Conservation (phyloP, 2,113 vertebrate genomes). For the Pseudopodoces humilis region DNA sequence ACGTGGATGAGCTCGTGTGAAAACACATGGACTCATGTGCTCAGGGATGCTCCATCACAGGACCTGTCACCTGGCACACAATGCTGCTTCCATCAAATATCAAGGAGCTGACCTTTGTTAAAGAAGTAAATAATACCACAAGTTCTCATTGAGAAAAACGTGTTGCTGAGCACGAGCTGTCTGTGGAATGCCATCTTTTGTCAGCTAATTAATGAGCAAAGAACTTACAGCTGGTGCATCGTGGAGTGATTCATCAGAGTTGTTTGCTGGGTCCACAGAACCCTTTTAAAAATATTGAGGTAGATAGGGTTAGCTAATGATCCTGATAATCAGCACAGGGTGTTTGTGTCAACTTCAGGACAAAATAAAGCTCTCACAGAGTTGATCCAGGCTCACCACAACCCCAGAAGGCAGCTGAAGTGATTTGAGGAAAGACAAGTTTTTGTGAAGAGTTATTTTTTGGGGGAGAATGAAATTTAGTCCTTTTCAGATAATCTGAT, state of each 20-base stretch:
- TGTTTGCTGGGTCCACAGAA: background rate
- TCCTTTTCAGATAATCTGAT: background rate
- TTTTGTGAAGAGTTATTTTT: background rate
- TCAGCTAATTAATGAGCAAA: background rate
- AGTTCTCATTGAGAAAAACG: background rate
- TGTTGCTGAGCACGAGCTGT: background rate
- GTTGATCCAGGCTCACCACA: background rate
- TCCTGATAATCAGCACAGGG: background rate
- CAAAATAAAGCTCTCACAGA: background rate
- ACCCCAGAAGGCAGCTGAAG: background rate
- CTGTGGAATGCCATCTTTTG: background rate
- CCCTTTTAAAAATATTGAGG: background rate
- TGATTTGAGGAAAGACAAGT: background rate
- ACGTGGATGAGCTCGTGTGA: background rate
- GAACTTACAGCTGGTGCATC: background rate
- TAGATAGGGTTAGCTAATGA: background rate
- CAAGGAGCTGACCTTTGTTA: background rate
- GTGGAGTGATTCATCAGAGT: background rate
- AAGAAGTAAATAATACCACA: background rate
- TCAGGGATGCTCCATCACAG: background rate
- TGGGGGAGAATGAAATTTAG: background rate
- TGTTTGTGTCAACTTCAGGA: background rate
- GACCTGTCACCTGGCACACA: fast-evolving
- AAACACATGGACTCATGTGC: fast-evolving
- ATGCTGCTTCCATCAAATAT: background rate